Evolutionary conservation across 2,113 vertebrate genomes (phyloP), one percentile per base, ranked within the genome.

Genomic region (Festucalex cinctus): DNA sequence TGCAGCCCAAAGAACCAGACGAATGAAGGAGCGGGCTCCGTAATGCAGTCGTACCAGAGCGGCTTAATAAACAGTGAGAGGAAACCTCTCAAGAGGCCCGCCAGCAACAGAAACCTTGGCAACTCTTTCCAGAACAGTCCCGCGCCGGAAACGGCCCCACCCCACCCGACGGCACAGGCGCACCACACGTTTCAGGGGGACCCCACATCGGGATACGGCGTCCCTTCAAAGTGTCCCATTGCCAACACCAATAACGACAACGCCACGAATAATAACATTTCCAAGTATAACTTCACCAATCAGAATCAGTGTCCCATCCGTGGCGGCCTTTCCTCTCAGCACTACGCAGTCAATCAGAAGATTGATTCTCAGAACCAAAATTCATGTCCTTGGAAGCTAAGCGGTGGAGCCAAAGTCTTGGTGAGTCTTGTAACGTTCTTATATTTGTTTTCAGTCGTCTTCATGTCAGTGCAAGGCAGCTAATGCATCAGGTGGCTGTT

Each of bases 341-440:
- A 79, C 32, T 79, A 74, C 49, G 5, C 78, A 1, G 32, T 60
- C 81, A 86, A 78, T 75, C 86, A 88, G 28, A 86, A 77, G 77
- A 76, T 32, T 5, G 75, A 82, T 6, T 75, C 81, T 65, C 84
- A 83, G 54, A 85, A 82, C 68, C 88, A 87, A 67, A 80, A 77
- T 3, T 75, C 86, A 22, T 92, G 92, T 39, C 91, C 92, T 8
- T 92, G 91, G 89, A 92, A 90, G 81, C 65, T 91, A 49, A 83
- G 78, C 0, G 82, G 86, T 57, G 89, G 91, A 51, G 83, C 90
- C 74, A 93, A 93, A 90, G 91, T 93, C 4, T 86, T 93, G 89
- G 92, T 93, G 64, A 91, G 91, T 49, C 2, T 54, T 43, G 4
- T 16, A 10, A 28, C 28, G 1, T 22, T 44, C 9, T 22, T 32